Evolutionary conservation across 2,113 vertebrate genomes (phyloP).

Genomic region (Murina feae): DNA sequence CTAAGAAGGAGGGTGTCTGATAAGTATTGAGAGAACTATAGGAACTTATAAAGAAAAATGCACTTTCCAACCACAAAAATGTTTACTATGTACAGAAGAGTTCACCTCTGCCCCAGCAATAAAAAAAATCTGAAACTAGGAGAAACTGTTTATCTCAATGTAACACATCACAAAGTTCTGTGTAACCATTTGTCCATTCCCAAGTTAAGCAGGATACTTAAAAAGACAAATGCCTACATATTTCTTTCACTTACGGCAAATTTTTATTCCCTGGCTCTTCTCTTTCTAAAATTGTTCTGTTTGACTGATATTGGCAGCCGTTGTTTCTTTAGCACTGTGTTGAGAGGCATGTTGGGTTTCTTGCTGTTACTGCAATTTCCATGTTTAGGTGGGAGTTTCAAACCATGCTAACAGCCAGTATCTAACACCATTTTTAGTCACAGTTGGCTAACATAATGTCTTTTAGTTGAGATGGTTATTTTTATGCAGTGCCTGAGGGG

Average conservation of each 20-base stretch:
- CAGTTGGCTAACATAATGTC: constrained; percentile 3
- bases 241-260: background rate
- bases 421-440: constrained; percentile 43
- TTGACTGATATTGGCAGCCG: background rate
- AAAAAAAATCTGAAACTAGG: constrained; percentile 38
- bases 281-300: background rate
- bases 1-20: background rate
- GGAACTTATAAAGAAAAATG: background rate
- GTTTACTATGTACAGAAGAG: background rate
- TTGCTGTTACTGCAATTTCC: constrained; percentile 20
- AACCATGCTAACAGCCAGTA: constrained; percentile 19
- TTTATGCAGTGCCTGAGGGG: constrained; percentile 33
- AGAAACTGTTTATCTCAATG: background rate
- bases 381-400: constrained; percentile 26
- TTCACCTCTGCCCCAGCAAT: background rate
- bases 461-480: constrained; percentile 1
- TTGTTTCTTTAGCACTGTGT: background rate
- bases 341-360: background rate
- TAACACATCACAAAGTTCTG: background rate
- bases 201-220: background rate
- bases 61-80: background rate
- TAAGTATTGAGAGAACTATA: background rate
- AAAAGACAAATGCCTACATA: constrained; percentile 3
- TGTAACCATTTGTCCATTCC: background rate
- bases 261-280: background rate